A percentile compares a stretch with the other conserved stretches of the same genome.
phyloP scores from a whole-genome alignment of 1,140 invertebrate species.

The Venturia canescens region DNA sequence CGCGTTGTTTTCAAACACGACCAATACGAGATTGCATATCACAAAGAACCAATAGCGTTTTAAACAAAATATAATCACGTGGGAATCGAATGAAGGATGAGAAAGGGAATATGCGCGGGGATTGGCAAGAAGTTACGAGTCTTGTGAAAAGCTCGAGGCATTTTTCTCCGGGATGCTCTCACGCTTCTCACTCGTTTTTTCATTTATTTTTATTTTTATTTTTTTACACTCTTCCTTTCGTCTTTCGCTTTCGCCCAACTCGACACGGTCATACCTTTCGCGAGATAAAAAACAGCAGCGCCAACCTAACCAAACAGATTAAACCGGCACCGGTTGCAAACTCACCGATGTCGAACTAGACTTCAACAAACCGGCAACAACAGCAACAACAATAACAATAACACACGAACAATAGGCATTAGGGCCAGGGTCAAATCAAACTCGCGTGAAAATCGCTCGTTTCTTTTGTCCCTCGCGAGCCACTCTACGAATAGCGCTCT shows the following conservation, averaged over 20 bases:
- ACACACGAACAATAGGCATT: constrained; percentile 74
- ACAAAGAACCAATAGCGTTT: constrained; percentile 59
- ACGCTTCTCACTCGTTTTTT: too few relatives aligned
- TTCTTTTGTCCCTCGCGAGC: too few relatives aligned
- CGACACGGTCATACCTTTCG: constrained; percentile 25
- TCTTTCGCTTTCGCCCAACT: constrained; percentile 27
- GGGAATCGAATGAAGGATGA: constrained; percentile 11
- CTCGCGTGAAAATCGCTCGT: neutral
- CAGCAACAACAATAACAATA: constrained; percentile 59
- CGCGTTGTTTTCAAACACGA: constrained; percentile 45
- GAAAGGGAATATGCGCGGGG: neutral
- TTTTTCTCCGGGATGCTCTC: too few relatives aligned
- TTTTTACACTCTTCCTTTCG: neutral
- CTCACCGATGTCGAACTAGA: constrained; percentile 63
- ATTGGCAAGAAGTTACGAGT: constrained; percentile 5
- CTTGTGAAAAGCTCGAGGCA: neutral
- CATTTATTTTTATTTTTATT: neutral
- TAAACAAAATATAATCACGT: constrained; percentile 16
- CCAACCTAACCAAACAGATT: constrained; percentile 1
- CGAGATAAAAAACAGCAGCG: neutral
- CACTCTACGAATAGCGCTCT: too few relatives aligned
- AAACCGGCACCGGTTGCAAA: constrained; percentile 68
- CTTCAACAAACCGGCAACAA: constrained; percentile 67
- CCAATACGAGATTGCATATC: constrained; percentile 60
- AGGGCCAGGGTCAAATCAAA: constrained; percentile 33